Evolutionary conservation across 92 coral and sea anemone species (phyloP).

Genomic region (Micromussa lordhowensis): DNA sequence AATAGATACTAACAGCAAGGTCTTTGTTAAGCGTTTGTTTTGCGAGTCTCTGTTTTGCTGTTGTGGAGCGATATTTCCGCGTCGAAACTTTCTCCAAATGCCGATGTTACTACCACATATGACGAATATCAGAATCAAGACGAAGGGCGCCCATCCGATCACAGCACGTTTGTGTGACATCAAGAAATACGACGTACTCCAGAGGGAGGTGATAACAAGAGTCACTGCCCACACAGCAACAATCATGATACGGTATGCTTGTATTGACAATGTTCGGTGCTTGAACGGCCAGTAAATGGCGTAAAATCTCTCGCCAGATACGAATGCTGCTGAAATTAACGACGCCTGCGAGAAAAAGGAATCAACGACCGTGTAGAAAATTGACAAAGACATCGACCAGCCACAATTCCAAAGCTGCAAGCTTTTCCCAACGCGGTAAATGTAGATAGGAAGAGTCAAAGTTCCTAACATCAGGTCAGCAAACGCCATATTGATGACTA

Average conservation of each 20-base stretch:
- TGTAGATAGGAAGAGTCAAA: not conserved
- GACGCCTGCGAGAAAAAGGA: not conserved
- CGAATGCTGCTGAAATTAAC: not conserved
- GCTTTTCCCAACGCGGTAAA: not conserved
- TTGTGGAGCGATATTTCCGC: not conserved
- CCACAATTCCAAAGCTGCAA: not conserved
- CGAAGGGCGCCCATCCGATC: not conserved
- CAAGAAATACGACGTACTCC: not conserved
- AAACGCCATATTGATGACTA: constrained; percentile 17
- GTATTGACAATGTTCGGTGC: not conserved
- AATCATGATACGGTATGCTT: not conserved
- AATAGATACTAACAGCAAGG: not conserved
- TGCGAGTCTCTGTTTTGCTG: not conserved
- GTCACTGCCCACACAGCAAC: not conserved
- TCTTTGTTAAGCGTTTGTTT: constrained; percentile 1
- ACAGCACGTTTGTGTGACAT: not conserved
- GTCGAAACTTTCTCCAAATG: not conserved
- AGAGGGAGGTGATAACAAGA: not conserved
- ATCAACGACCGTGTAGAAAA: not conserved
- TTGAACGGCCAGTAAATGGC: not conserved
- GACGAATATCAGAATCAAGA: not conserved
- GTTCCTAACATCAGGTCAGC: constrained; percentile 41
- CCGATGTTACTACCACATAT: not conserved
- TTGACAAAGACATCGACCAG: accelerated
- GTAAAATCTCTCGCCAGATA: not conserved